Conservation (phyloP, 2,113 vertebrate species). For the Labeo rohita region DNA sequence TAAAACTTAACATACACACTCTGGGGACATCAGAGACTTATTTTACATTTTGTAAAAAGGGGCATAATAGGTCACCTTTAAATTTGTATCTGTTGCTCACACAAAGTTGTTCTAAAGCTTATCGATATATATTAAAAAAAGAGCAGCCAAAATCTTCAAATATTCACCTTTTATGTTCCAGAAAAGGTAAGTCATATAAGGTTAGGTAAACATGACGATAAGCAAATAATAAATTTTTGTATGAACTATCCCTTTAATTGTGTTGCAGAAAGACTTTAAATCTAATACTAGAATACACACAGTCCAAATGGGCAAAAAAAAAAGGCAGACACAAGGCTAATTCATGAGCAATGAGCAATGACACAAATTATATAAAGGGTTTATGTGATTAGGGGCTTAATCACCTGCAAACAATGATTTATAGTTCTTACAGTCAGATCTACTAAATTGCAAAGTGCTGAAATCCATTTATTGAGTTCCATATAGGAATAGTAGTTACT, state of each 20-base stretch:
- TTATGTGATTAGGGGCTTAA: conserved; percentile 20
- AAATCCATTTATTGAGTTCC: not conserved
- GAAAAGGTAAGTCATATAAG: not conserved
- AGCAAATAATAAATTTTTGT: not conserved
- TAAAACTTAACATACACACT: too few relatives aligned
- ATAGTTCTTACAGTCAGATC: not conserved
- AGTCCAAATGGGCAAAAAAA: not conserved
- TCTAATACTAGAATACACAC: not conserved
- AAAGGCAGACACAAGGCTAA: not conserved
- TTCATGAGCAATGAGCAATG: conserved; percentile 52
- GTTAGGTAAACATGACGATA: not conserved
- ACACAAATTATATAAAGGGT: conserved; percentile 34
- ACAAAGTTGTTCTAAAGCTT: not conserved
- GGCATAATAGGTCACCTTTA: not conserved
- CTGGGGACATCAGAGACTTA: too few relatives aligned
- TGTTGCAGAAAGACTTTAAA: not conserved
- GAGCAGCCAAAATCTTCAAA: not conserved
- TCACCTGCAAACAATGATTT: conserved; percentile 19
- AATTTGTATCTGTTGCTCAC: not conserved
- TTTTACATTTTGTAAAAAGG: too few relatives aligned
- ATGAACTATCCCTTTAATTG: not conserved
- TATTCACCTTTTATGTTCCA: not conserved
- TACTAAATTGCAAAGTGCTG: not conserved
- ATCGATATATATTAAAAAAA: not conserved
- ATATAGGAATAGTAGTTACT: not conserved